These are phyloP conservation scores for Clangula hyemalis DNA, from an alignment of 2,797 vertebrate species.

Conservation along the genomic window DNA sequence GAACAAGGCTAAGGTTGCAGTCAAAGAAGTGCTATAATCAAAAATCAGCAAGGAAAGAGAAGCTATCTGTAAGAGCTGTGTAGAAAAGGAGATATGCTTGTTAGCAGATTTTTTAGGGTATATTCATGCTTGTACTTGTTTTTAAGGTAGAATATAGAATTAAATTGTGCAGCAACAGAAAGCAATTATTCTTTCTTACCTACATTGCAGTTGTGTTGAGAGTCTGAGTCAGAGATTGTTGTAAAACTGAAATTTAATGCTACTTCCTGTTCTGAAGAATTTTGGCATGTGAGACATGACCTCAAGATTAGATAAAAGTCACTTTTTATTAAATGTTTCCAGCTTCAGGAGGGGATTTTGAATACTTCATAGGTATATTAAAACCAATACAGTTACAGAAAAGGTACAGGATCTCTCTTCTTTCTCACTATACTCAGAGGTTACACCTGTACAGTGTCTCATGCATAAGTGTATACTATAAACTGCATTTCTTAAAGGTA, in stretches of 20 bases:
- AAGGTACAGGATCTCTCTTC: background rate
- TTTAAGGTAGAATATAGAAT: background rate
- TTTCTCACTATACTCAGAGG: background rate
- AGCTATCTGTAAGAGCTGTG: background rate
- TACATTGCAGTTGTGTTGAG: background rate
- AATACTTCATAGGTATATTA: background rate
- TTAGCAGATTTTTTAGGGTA: background rate
- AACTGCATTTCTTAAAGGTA: background rate
- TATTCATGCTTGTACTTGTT: background rate
- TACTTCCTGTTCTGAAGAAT: background rate
- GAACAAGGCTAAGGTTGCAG: background rate
- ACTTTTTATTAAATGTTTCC: background rate
- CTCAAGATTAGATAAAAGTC: background rate
- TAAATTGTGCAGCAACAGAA: background rate
- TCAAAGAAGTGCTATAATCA: conserved; percentile 25
- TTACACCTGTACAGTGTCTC: background rate
- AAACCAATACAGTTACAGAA: background rate
- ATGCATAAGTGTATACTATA: background rate
- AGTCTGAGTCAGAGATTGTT: background rate
- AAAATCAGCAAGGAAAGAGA: conserved; percentile 54
- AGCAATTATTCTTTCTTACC: background rate
- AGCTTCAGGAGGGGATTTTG: background rate
- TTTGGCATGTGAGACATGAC: background rate
- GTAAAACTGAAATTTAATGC: background rate
- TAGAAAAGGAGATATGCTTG: background rate